Evolutionary conservation across 2,113 vertebrate species (phyloP).

Genomic region (Onychorhynchus coronatus): DNA sequence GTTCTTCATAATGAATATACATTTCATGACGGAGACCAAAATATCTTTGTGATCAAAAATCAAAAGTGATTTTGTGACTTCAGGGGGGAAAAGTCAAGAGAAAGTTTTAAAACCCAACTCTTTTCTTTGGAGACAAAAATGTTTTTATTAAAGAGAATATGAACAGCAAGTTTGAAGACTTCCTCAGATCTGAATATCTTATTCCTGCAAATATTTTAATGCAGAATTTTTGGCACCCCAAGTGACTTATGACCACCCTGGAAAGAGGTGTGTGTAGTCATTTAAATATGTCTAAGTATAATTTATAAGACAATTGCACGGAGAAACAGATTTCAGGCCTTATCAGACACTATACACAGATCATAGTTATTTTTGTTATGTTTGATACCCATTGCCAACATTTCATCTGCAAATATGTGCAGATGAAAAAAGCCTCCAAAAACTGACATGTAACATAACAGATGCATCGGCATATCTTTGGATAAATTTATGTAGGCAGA

Average conservation of each 20-base stretch:
- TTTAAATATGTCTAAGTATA: not conserved
- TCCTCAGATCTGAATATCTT: not conserved
- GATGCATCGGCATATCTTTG: not conserved
- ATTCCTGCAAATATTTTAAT: not conserved
- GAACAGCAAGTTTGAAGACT: not conserved
- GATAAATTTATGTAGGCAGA: not conserved
- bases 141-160: not conserved
- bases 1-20: not conserved
- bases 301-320: not conserved
- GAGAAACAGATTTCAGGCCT: not conserved
- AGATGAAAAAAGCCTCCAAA: not conserved
- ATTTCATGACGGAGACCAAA: not conserved
- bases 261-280: not conserved
- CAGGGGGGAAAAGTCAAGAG: not conserved
- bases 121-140: not conserved
- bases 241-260: not conserved
- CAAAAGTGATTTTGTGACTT: not conserved
- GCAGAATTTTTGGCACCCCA: not conserved
- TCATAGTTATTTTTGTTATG: not conserved
- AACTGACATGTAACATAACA: not conserved
- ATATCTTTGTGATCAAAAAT: not conserved
- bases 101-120: not conserved
- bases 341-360: not conserved
- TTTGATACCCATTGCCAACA: not conserved
- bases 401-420: slow-evolving; percentile 16